Evolutionary conservation across 2,797 vertebrate species (phyloP).

Genomic region (Coracias cyanogaster): DNA sequence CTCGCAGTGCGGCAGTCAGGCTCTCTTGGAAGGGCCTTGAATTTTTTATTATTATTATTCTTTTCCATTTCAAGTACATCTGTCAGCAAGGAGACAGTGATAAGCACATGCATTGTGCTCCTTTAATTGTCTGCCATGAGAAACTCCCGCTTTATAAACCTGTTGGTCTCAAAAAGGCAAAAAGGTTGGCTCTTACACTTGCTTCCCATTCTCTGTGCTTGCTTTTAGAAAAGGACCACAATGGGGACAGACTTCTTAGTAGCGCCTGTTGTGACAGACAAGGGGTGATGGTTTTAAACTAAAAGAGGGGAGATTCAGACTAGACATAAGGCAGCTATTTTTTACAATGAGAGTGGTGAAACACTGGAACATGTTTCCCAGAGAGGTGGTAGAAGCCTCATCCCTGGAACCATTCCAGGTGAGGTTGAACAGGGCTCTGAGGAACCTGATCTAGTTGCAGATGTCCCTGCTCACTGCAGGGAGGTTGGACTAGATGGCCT

Average conservation of each 20-base stretch:
- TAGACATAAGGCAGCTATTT: neutral
- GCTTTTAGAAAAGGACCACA: neutral
- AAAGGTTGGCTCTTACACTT: neutral
- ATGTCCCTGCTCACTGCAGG: neutral
- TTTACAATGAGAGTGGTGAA: neutral
- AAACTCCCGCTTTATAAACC: neutral
- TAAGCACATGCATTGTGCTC: constrained; percentile 2
- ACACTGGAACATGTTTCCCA: neutral
- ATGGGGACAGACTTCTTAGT: neutral
- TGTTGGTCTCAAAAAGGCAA: neutral
- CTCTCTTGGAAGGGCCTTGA: neutral
- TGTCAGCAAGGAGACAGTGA: constrained; percentile 37
- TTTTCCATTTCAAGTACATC: constrained; percentile 16
- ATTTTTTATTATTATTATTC: neutral
- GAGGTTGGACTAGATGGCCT: neutral
- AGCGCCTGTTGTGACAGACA: neutral
- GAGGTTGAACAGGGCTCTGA: neutral
- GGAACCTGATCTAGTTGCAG: neutral
- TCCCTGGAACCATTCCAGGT: neutral
- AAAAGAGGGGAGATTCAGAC: neutral
- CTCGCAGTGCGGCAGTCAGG: neutral
- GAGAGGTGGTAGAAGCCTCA: neutral
- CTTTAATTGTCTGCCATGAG: neutral
- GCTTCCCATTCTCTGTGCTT: neutral
- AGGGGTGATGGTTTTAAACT: neutral